Percentiles rank a stretch among this genome's conserved stretches.
Conservation (phyloP, 2,888 invertebrate genomes). For the Chrysolina oricalcia region DNA sequence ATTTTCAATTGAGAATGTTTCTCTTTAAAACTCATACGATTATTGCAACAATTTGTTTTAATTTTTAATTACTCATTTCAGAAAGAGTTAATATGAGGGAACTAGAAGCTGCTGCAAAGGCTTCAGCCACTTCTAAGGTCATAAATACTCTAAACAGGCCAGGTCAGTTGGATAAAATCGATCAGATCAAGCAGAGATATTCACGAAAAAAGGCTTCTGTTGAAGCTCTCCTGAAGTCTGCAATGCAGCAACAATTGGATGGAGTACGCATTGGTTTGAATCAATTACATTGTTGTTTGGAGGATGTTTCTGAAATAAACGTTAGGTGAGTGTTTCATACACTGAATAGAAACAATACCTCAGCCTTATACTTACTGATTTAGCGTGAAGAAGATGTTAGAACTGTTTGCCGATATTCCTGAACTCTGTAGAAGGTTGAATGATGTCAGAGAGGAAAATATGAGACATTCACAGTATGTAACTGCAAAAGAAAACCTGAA, state of each 20-base stretch:
- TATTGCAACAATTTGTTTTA: no score
- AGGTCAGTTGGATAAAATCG: conserved; percentile 94
- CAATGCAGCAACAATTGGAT: conserved; percentile 98
- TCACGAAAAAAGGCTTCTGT: conserved; percentile 90
- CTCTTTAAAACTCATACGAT: no score
- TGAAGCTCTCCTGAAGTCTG: conserved; percentile 97
- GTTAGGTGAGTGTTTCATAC: conserved; percentile 69
- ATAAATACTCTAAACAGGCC: conserved; percentile 95
- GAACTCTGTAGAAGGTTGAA: conserved; percentile 87
- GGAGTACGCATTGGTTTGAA: conserved; percentile 95
- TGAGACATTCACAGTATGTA: conserved; percentile 95
- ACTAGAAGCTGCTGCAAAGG: conserved; percentile 85
- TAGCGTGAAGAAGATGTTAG: conserved; percentile 85
- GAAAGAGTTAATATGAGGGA: conserved; percentile 75
- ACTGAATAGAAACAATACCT: background rate
- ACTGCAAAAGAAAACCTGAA: conserved; percentile 98
- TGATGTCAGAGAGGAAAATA: conserved; percentile 93
- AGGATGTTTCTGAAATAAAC: conserved; percentile 86
- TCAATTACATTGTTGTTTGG: conserved; percentile 88
- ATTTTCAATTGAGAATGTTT: no score
- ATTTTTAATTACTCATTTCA: conserved; percentile 13
- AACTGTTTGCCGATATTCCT: conserved; percentile 84
- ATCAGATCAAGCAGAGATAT: conserved; percentile 84
- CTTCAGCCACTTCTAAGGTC: conserved; percentile 87
- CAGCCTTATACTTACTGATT: conserved; percentile 22